Base-by-base conservation (phyloP, 2,888 invertebrate species). In the Cephonodes hylas region DNA sequence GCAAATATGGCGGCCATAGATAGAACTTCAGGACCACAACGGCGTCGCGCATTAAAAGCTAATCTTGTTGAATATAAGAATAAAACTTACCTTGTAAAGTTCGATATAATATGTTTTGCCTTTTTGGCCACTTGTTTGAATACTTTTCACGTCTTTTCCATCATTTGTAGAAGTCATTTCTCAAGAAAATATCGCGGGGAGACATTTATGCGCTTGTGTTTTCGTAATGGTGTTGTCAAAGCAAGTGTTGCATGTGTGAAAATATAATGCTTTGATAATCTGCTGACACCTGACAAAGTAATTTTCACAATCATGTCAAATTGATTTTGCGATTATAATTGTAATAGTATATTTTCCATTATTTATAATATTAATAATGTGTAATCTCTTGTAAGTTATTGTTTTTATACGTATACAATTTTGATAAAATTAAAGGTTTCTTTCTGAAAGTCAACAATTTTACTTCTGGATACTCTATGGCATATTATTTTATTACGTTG, bases 151-250 rank as follows among this genome's bases (percentile, higher is more conserved):
- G 80, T 92, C 90, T 90, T 90, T 91, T 84, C 86, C 91, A 87
- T 93, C 91, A 91, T 91, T 91, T 91, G 89, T 89, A 86, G 93
- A 93, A 93, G 91, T 92, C 93, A 93, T 93, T 92, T 93, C 93
- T 92, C 88, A 92, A 75, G 87, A 91, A 92, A 92, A 91, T 90
- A 91, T 90, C 86, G 88, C 89, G 90, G 91, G 87, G 89, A 89
- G 92, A 93, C 93, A 93, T 93, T 90, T 91, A 91, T 87, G 87
- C 88, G 92, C 92, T 93, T 91, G 92, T 93, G 91, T 93, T 92
- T 92, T 91, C 89, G 80, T 81, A 85, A 86, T 85, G 84, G 83
- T 85, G 85, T 89, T 93, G 93, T 92, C 93, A 92, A 91, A 91
- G 72, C 80, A 66, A 80, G 80, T 85, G 80, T 84, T 88, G 75